Evolutionary conservation across 2,797 vertebrate genomes (phyloP).

Genomic region (Lutjanus argentimaculatus): DNA sequence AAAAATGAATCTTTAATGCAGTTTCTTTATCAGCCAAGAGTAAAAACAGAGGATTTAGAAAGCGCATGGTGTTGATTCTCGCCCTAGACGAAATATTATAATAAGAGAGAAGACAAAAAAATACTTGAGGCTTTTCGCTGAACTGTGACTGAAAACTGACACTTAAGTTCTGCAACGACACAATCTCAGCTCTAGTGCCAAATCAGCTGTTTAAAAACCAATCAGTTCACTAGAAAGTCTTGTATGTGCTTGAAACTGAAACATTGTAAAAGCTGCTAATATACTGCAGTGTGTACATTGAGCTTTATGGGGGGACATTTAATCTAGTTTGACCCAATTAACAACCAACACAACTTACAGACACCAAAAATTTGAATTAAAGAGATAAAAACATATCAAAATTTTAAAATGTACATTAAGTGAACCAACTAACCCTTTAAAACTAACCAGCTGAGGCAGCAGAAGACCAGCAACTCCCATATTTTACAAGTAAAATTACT

Average conservation of each 20-base stretch:
- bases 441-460: too few relatives aligned
- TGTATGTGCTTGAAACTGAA: background rate
- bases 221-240: background rate
- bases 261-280: background rate
- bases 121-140: background rate
- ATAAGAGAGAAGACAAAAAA: too few relatives aligned
- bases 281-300: background rate
- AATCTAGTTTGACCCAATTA: background rate
- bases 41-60: background rate
- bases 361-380: too few relatives aligned
- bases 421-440: too few relatives aligned
- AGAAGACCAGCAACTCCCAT: too few relatives aligned
- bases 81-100: too few relatives aligned
- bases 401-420: too few relatives aligned
- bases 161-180: background rate
- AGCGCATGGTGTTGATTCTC: background rate
- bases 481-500: too few relatives aligned
- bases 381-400: too few relatives aligned
- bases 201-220: background rate
- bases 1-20: background rate
- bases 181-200: background rate
- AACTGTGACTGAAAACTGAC: background rate
- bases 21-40: background rate
- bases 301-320: too few relatives aligned
- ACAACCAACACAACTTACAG: background rate